A percentile compares a stretch with the other conserved stretches of the same genome.
These are phyloP conservation scores for Syndactyla subalaris DNA, from an alignment of 2,797 vertebrate genomes.

Conservation along the genomic window DNA sequence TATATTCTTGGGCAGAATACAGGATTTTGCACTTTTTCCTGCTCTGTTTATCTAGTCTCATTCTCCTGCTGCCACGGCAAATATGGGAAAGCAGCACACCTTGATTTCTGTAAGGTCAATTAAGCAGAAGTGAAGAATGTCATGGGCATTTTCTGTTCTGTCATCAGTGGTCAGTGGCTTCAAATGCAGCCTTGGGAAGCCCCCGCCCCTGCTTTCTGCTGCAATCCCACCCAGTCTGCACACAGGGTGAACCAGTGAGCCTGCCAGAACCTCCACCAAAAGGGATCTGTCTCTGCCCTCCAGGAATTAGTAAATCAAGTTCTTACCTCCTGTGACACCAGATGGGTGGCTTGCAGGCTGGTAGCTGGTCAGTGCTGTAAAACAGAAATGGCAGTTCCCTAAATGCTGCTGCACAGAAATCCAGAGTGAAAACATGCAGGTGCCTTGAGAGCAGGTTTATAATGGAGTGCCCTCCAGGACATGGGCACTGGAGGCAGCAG, in stretches of 20 bases:
- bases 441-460: not conserved
- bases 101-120: not conserved
- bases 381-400: slow-evolving; percentile 33
- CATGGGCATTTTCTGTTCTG: not conserved
- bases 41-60: not conserved
- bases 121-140: not conserved
- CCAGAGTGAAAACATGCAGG: not conserved
- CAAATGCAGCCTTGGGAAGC: not conserved
- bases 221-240: not conserved
- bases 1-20: not conserved
- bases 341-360: slow-evolving; percentile 1
- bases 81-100: not conserved
- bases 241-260: not conserved
- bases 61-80: not conserved
- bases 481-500: not conserved
- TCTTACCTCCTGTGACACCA: not conserved
- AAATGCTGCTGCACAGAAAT: slow-evolving; percentile 7
- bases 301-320: not conserved
- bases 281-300: not conserved
- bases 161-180: not conserved
- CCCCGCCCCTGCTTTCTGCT: not conserved
- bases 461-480: not conserved
- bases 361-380: slow-evolving; percentile 48
- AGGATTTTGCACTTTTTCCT: not conserved
- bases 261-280: not conserved